Base-by-base conservation (phyloP, 2,113 vertebrate species). In the Crocuta crocuta region DNA sequence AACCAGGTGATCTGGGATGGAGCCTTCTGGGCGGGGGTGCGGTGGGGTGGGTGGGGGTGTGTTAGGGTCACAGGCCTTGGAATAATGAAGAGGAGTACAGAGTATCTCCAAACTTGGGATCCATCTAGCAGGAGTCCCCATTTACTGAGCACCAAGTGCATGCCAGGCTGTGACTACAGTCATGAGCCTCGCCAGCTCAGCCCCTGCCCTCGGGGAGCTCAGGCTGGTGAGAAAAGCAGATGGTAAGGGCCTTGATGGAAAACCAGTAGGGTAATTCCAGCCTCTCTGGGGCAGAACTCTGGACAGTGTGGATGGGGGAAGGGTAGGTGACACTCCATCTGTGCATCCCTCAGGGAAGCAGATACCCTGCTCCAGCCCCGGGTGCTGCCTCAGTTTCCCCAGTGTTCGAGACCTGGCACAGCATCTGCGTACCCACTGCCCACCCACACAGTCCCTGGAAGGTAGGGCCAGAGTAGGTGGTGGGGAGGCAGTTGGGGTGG, bases 361-460 rank as follows among this genome's bases (percentile, higher is more conserved):
- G 17, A 98, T 99, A 95, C 98, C 98, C 81, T 99, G 99, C 96
- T 99, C 99, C 0, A 99, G 98, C 94, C 98, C 99, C 1, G 99
- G 99, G 91, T 99, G 99, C 97, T 99, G 97, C 26, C 98, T 99
- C 94, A 98, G 98, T 93, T 99, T 99, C 95, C 95, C 97, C 93
- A 99, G 98, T 94, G 98, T 99, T 98, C 99, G 99, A 35, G 99
- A 99, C 48, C 98, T 99, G 65, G 98, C 99, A 86, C 98, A 99
- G 92, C 99, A 99, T 96, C 98, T 99, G 73, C 98, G 93, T 19
- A 98, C 98, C 71, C 99, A 99, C 92, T 99, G 99, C 96, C 98
- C 98, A 31, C 99, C 99, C 94, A 99, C 99, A 1, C 98, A 99
- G 98, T 99, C 99, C 66, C 93, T 99, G 48, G 98, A 99, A 98